Conservation (phyloP, 2,113 vertebrate genomes). For the Isichthys henryi region DNA sequence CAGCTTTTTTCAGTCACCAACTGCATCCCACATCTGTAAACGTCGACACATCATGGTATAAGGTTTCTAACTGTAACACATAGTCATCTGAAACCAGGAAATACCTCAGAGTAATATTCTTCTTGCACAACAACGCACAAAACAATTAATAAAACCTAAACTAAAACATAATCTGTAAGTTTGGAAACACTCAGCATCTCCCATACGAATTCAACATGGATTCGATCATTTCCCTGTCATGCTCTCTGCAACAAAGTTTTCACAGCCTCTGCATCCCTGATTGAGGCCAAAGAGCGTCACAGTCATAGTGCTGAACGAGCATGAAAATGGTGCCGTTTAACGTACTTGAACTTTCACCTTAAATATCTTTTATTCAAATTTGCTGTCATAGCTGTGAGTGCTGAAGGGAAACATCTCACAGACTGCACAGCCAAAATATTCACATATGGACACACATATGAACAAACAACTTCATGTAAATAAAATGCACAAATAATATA, state of each 20-base stretch:
- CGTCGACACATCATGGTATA: background rate
- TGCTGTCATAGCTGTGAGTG: too few relatives aligned
- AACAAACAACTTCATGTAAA: background rate
- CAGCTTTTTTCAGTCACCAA: background rate
- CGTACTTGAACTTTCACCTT: background rate
- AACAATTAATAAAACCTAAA: background rate
- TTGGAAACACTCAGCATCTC: background rate
- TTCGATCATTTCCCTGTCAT: background rate
- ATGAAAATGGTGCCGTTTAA: background rate
- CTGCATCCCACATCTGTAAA: slow-evolving; percentile 8
- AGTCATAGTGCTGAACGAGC: background rate
- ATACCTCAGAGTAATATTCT: background rate
- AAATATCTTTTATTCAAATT: too few relatives aligned
- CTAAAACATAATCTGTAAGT: background rate
- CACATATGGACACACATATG: background rate
- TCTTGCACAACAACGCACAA: background rate
- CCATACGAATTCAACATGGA: background rate
- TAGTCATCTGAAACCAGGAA: background rate
- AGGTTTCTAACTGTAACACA: too few relatives aligned
- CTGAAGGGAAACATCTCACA: too few relatives aligned
- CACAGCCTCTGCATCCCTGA: background rate
- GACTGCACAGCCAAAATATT: background rate
- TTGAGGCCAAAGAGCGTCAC: background rate
- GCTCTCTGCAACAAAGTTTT: background rate
- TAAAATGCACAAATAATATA: background rate